Evolutionary conservation across 2,888 invertebrate genomes (phyloP).

Genomic region (Philopedon plagiatum): DNA sequence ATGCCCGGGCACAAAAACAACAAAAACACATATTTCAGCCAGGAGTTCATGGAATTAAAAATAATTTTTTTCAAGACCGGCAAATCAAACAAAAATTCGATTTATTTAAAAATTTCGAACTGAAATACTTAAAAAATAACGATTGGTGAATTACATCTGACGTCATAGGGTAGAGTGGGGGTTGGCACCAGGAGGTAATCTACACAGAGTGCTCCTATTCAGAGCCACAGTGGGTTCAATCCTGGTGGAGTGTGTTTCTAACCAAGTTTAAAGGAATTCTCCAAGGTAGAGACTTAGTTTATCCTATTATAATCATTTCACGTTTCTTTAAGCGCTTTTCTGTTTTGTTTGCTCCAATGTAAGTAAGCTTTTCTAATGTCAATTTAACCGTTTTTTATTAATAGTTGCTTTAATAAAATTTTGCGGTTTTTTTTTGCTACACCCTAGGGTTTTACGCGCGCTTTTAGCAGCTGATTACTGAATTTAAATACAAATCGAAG

Average conservation of each 20-base stretch:
- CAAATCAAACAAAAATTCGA: slow-evolving; percentile 23
- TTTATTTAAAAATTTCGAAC: slow-evolving; percentile 51
- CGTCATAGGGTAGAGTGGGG: slow-evolving; percentile 64
- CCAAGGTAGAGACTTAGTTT: slow-evolving; percentile 43
- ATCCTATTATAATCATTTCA: slow-evolving; percentile 21
- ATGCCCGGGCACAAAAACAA: slow-evolving; percentile 8
- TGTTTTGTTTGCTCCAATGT: slow-evolving; percentile 26
- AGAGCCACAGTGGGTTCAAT: slow-evolving; percentile 64
- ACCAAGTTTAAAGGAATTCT: slow-evolving; percentile 35
- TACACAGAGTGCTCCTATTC: slow-evolving; percentile 59
- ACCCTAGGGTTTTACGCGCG: not conserved
- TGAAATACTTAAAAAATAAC: slow-evolving; percentile 56
- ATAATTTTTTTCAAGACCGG: slow-evolving; percentile 29
- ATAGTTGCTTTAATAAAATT: not conserved
- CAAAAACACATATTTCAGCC: slow-evolving; percentile 1
- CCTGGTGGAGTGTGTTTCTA: slow-evolving; percentile 65
- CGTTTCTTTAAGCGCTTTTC: slow-evolving; percentile 28
- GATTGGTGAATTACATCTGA: slow-evolving; percentile 63
- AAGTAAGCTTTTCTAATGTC: slow-evolving; percentile 16
- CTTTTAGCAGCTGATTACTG: slow-evolving; percentile 9
- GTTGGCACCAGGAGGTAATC: slow-evolving; percentile 63
- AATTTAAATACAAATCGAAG: not conserved
- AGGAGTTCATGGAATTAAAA: slow-evolving; percentile 29
- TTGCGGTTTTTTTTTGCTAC: not conserved
- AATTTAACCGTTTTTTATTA: not conserved